These are phyloP conservation scores for Cettia cetti DNA, from an alignment of 2,113 vertebrate genomes.

Conservation along the genomic window DNA sequence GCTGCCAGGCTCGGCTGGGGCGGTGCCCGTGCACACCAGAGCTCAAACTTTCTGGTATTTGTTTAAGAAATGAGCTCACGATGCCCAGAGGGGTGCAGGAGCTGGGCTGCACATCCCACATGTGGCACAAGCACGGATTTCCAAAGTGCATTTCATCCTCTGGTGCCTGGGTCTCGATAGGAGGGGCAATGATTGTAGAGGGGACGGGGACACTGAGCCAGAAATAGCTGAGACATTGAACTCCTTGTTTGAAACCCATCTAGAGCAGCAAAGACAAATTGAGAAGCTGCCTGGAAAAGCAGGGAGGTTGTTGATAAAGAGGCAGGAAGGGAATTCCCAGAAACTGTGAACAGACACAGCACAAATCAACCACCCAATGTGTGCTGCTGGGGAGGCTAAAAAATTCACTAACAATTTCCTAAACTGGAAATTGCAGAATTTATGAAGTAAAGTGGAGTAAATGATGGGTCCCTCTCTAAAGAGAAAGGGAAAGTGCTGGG, in stretches of 20 bases:
- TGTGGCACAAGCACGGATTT: neutral
- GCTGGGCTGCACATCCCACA: neutral
- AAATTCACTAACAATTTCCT: neutral
- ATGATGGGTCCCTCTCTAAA: neutral
- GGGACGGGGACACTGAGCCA: neutral
- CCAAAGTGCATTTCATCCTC: neutral
- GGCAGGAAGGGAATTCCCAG: neutral
- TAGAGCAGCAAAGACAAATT: neutral
- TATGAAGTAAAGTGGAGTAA: neutral
- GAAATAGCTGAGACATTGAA: neutral
- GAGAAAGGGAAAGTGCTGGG: neutral
- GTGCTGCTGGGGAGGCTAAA: neutral
- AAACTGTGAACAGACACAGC: neutral
- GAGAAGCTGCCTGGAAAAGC: neutral
- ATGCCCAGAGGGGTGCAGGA: rapidly evolving
- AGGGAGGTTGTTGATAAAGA: neutral
- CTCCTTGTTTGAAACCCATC: neutral
- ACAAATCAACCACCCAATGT: neutral
- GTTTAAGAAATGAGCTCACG: neutral
- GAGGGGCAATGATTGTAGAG: neutral
- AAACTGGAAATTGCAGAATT: neutral
- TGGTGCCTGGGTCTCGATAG: neutral
- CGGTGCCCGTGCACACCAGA: too few relatives aligned
- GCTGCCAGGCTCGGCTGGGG: too few relatives aligned
- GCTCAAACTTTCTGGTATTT: neutral